Conservation (phyloP, 1,140 invertebrate genomes). For the Drosophila bipectinata region DNA sequence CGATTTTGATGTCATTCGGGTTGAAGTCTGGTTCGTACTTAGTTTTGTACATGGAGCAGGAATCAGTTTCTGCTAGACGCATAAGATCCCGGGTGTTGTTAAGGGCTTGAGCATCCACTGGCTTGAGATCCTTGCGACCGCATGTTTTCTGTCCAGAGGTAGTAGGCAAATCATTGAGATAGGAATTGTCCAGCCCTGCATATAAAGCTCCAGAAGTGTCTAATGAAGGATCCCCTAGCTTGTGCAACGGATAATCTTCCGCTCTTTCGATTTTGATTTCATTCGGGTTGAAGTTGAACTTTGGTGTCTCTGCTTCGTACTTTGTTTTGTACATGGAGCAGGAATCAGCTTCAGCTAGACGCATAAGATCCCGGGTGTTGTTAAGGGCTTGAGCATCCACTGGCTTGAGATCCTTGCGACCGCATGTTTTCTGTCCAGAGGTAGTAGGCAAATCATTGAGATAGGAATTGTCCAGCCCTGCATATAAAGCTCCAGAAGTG, state of each 20-base stretch:
- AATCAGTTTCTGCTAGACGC: conserved; percentile 1
- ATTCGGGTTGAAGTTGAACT: not conserved
- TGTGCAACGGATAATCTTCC: too few relatives aligned
- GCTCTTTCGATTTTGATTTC: not conserved
- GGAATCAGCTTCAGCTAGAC: not conserved
- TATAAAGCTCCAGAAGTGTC: too few relatives aligned
- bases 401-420: not conserved
- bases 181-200: not conserved
- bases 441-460: not conserved
- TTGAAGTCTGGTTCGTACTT: not conserved
- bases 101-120: not conserved
- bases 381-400: not conserved
- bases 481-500: too few relatives aligned
- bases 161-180: not conserved
- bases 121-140: not conserved
- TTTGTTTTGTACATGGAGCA: not conserved
- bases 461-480: not conserved
- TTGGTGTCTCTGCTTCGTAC: not conserved
- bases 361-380: not conserved
- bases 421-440: not conserved
- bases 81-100: not conserved
- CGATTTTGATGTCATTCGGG: not conserved
- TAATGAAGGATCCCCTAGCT: too few relatives aligned
- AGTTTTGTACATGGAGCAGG: conserved; percentile 1
- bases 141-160: not conserved